Conservation (phyloP, 1,140 invertebrate genomes). For the Lepidostoma basale region DNA sequence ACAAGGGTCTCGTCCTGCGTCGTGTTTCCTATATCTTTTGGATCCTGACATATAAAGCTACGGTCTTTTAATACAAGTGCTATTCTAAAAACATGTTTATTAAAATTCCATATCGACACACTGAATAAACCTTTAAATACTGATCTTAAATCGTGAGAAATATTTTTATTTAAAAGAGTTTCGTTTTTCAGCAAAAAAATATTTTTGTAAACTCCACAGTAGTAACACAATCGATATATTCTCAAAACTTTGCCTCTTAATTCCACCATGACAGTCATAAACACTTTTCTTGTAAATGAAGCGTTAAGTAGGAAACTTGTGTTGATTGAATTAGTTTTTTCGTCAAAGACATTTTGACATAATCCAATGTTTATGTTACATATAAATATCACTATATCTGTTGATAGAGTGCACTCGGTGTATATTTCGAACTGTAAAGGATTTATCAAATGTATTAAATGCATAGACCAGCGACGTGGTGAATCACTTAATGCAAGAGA, state of each 20-base stretch:
- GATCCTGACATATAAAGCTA: too few relatives aligned
- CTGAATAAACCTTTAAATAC: neutral
- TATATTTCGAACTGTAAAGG: neutral
- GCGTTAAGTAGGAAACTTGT: neutral
- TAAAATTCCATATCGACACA: neutral
- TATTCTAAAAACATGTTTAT: neutral
- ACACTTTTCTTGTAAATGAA: neutral
- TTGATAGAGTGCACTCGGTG: neutral
- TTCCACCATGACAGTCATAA: neutral
- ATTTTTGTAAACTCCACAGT: neutral
- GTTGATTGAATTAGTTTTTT: neutral
- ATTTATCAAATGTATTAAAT: neutral
- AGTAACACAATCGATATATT: neutral
- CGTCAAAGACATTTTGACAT: neutral
- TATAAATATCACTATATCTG: neutral
- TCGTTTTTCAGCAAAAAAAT: neutral
- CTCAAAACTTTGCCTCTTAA: neutral
- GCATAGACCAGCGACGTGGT: neutral
- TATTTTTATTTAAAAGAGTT: neutral
- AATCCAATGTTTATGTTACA: neutral
- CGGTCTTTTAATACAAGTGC: neutral
- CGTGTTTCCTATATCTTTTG: too few relatives aligned
- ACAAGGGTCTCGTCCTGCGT: too few relatives aligned
- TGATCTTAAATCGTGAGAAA: neutral
- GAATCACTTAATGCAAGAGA: neutral